phyloP scores from a whole-genome alignment of 2,888 invertebrate species.

The Hirtodrosophila trivittata region DNA sequence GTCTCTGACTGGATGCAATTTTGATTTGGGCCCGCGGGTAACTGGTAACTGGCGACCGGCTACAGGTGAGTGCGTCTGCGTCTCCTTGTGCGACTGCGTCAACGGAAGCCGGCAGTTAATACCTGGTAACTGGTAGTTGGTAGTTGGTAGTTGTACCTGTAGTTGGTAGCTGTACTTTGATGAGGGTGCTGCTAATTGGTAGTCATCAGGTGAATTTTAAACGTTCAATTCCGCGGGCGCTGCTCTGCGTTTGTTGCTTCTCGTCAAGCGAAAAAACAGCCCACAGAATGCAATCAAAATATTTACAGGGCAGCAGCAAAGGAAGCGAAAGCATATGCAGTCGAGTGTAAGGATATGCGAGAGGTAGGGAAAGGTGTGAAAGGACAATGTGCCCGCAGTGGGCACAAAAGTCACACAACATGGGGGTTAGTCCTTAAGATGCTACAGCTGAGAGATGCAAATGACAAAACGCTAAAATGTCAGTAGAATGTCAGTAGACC shows the following conservation, averaged over 20 bases:
- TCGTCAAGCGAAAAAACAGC: neutral
- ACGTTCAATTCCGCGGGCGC: constrained; percentile 21
- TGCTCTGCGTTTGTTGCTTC: neutral
- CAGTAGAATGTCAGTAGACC: neutral
- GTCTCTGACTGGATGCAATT: constrained; percentile 59
- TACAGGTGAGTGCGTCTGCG: constrained; percentile 64
- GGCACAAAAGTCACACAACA: constrained; percentile 34
- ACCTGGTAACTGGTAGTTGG: constrained; percentile 16
- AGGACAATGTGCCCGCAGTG: constrained; percentile 58
- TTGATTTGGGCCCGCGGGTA: constrained; percentile 69
- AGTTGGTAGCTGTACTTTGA: constrained; percentile 6
- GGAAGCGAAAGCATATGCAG: constrained; percentile 29
- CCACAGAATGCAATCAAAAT: constrained; percentile 65
- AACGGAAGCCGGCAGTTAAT: constrained; percentile 45
- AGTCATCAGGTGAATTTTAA: constrained; percentile 16
- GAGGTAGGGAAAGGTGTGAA: constrained; percentile 56
- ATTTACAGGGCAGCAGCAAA: constrained; percentile 52
- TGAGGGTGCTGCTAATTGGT: constrained; percentile 46
- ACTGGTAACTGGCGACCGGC: constrained; percentile 52
- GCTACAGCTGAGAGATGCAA: constrained; percentile 53
- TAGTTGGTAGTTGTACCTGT: constrained; percentile 13
- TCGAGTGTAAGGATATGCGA: constrained; percentile 45
- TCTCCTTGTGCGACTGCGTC: constrained; percentile 35
- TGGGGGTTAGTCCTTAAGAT: constrained; percentile 21
- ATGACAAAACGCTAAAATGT: constrained; percentile 29